Conservation (phyloP, 2,113 vertebrate species). For the Anthoscopus minutus region DNA sequence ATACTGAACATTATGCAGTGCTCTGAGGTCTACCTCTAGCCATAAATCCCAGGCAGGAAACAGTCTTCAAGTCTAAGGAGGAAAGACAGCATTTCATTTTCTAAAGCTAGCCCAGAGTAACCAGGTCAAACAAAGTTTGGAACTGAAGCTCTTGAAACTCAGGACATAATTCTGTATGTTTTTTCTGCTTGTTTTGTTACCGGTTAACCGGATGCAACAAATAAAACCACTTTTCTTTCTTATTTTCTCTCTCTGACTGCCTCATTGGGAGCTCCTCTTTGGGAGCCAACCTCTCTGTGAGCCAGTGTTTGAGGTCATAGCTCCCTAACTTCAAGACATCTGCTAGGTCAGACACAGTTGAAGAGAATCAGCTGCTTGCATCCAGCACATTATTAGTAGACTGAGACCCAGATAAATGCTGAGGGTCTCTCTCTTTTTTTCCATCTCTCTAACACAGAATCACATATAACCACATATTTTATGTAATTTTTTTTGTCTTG, state of each 20-base stretch:
- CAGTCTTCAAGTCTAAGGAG: constrained; percentile 29
- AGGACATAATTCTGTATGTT: constrained; percentile 41
- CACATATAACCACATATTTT: no score
- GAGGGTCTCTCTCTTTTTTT: not conserved
- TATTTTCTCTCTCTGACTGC: constrained; percentile 38
- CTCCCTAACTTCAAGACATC: constrained; percentile 33
- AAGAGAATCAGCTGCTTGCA: constrained; percentile 47
- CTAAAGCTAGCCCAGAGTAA: constrained; percentile 39
- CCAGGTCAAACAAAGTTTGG: constrained; percentile 54
- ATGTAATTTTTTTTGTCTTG: not conserved
- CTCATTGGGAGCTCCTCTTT: constrained; percentile 34
- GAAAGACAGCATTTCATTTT: constrained; percentile 55
- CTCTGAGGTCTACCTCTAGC: constrained; percentile 24
- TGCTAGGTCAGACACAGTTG: constrained; percentile 26
- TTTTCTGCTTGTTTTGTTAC: constrained; percentile 56
- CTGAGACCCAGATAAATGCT: not conserved
- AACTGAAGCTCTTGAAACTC: constrained; percentile 40
- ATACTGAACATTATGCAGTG: constrained; percentile 3
- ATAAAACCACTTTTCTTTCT: constrained; percentile 21
- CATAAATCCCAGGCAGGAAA: constrained; percentile 65
- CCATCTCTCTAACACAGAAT: not conserved
- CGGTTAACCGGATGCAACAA: constrained; percentile 48
- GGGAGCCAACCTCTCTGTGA: not conserved
- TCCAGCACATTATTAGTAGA: not conserved
- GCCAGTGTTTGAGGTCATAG: constrained; percentile 44